Evolutionary conservation across 2,888 invertebrate genomes (phyloP).

Genomic region (Harpalus rubripes): DNA sequence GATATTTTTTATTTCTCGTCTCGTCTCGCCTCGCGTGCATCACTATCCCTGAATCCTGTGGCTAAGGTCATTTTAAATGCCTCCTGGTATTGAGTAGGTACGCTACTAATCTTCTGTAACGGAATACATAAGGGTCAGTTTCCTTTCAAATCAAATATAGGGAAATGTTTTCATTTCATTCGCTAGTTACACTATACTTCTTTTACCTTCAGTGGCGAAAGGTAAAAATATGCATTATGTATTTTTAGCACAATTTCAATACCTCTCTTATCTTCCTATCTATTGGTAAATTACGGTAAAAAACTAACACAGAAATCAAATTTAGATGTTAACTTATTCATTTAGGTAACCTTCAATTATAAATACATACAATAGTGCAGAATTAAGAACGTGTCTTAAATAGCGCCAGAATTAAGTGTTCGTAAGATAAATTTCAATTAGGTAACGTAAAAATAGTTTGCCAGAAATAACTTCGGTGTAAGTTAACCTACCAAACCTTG

Average conservation of each 20-base stretch:
- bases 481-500: constrained; percentile 40
- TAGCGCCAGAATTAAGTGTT: constrained; percentile 5
- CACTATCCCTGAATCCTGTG: too few species aligned
- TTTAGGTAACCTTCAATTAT: not conserved
- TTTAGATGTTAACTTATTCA: not conserved
- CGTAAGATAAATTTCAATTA: constrained; percentile 7
- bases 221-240: too few species aligned
- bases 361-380: constrained; percentile 12
- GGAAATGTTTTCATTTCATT: too few species aligned
- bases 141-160: too few species aligned
- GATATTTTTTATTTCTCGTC: too few species aligned
- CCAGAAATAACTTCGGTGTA: not conserved
- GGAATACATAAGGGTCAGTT: too few species aligned
- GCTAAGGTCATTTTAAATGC: too few species aligned
- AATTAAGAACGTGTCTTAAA: constrained; percentile 5
- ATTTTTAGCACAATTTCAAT: too few species aligned
- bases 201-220: not conserved
- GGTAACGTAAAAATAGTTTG: not conserved
- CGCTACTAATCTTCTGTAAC: too few species aligned
- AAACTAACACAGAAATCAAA: not conserved
- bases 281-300: not conserved
- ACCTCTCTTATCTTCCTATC: not conserved
- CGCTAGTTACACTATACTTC: too few species aligned
- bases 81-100: too few species aligned
- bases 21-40: too few species aligned